phyloP scores from a whole-genome alignment of 1,140 invertebrate genomes.

The Brachionus koreanus region DNA sequence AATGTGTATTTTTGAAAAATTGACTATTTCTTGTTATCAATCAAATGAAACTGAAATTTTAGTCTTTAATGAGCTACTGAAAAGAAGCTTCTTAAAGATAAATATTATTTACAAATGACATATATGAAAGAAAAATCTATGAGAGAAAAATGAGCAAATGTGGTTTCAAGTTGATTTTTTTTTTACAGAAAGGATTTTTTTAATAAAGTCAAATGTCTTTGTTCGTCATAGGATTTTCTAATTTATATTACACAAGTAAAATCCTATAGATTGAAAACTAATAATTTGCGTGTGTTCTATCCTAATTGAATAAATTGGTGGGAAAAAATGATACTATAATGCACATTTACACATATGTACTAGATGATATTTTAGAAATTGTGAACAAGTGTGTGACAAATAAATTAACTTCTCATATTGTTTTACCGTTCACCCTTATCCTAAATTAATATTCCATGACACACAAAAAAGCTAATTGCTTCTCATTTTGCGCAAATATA shows the following conservation, averaged over 20 bases:
- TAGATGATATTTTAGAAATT: background rate
- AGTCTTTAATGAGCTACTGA: too few species aligned
- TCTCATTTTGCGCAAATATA: conserved; percentile 12
- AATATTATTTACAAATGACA: too few species aligned
- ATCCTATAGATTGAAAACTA: too few species aligned
- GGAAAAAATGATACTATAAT: background rate
- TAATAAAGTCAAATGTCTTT: background rate
- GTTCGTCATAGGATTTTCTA: background rate
- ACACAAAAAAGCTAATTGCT: conserved; percentile 17
- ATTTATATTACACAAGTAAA: background rate
- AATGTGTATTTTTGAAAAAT: too few species aligned
- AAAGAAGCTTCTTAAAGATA: too few species aligned
- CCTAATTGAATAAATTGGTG: background rate
- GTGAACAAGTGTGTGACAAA: background rate
- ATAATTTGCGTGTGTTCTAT: too few species aligned
- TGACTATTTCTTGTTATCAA: too few species aligned
- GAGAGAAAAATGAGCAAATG: too few species aligned
- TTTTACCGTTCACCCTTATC: conserved; percentile 21
- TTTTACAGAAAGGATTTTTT: background rate
- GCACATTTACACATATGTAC: background rate
- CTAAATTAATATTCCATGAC: conserved; percentile 13
- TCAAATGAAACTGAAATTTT: too few species aligned
- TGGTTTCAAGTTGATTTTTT: too few species aligned
- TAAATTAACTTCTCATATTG: conserved; percentile 1
- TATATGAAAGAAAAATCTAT: too few species aligned